Percentiles rank a stretch among this genome's conserved stretches.
Evolutionary conservation across 2,113 vertebrate species (phyloP).

Genomic region (Columba livia): DNA sequence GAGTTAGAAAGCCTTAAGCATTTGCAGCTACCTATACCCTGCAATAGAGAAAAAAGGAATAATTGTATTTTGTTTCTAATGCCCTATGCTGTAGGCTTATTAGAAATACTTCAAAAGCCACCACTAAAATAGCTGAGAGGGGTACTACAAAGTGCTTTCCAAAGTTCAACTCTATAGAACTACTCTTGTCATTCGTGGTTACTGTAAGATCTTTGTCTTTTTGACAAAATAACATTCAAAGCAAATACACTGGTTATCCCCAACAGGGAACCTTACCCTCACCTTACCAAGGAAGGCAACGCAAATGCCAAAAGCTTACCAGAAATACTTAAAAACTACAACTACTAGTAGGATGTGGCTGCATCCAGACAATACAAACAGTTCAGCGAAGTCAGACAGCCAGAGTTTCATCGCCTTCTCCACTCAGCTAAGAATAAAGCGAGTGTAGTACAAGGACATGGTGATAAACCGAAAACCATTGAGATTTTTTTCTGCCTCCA

Average conservation of each 20-base stretch:
- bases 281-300: background rate
- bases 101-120: background rate
- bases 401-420: background rate
- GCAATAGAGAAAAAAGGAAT: background rate
- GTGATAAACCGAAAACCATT: background rate
- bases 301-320: background rate
- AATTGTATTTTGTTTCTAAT: background rate
- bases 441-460: background rate
- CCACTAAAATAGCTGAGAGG: background rate
- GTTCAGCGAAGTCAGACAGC: background rate
- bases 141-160: background rate
- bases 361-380: background rate
- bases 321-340: background rate
- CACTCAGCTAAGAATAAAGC: background rate
- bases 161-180: background rate
- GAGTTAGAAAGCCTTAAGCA: background rate
- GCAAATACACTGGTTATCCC: background rate
- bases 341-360: background rate
- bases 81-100: background rate
- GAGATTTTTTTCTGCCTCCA: background rate
- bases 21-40: background rate
- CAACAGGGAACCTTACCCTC: background rate
- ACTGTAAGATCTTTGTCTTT: background rate
- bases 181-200: background rate
- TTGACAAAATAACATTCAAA: background rate